Base-by-base conservation (phyloP, 1,140 invertebrate genomes). In the Daktulosphaira vitifoliae region DNA sequence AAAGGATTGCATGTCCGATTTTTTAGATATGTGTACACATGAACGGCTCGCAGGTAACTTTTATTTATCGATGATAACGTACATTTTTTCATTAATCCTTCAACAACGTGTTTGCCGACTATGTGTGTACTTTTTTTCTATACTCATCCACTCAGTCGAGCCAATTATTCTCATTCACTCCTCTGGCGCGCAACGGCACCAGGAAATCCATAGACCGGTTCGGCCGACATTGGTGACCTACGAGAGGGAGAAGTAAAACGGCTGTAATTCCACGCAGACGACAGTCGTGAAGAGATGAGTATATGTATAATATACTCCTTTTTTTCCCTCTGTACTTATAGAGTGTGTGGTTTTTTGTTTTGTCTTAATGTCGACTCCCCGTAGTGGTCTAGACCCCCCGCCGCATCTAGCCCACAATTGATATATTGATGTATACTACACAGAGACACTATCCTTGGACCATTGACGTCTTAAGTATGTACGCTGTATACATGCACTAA, bases 401-500 rank as follows among this genome's bases (percentile, higher is more conserved):
- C 56, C 56, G 42, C 42, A 33, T 33, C 29, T 48, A 11, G 42
- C 26, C 56, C 42, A 62, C 42, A 42, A 46, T 48, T 62, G 56
- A 62, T 62, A 62, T 62, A 62, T 62, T 48, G 56, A 62, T 62
- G 56, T 33, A 48, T 62, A 62, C 15, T 62, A 48, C 56, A 48
- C 56, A 29, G 56, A 62, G 56, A 62, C 56, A 62, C 56, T 62
- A 46, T 62, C 42, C 42, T 48, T 16, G 26, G 56, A 26, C 56
- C 42, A 62, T 62, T 62, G 56, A 62, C 56, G 56, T 62, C 56
- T 62, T 62, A 62, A 62, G 56, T 62, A 62, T 62, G 29, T 33
- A 33, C 29, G 11, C 29, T 6, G 11, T 33, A 33, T 33, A 33
- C 29, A 33, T 11, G 11, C 11, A 59, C 8, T 11, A 18, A 59